A percentile compares a stretch with the other conserved stretches of the same genome.
These are phyloP conservation scores for Holcopasites calliopsidis DNA, from an alignment of 1,140 invertebrate species.

Conservation along the genomic window DNA sequence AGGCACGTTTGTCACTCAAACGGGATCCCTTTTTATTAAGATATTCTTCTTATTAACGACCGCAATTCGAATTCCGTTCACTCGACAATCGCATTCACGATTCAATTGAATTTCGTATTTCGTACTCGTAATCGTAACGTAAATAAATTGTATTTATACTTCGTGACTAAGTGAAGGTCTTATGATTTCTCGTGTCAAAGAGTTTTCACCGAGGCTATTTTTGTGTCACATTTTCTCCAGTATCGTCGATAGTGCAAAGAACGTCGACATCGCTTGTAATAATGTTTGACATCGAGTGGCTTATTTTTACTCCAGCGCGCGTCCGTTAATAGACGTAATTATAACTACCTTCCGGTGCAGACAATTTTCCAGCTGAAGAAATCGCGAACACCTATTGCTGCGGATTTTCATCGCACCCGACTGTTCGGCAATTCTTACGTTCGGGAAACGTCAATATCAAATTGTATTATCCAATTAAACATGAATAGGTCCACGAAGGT, in stretches of 20 bases:
- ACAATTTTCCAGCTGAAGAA: slow-evolving; percentile 18
- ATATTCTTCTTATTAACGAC: slow-evolving; percentile 21
- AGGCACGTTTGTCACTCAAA: not conserved
- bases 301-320: slow-evolving; percentile 1
- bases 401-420: slow-evolving; percentile 6
- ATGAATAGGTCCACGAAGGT: no score
- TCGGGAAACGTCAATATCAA: not conserved
- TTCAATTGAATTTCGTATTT: no score
- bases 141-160: not conserved
- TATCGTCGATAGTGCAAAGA: not conserved
- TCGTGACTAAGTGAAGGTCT: not conserved
- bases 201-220: not conserved
- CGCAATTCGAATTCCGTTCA: slow-evolving; percentile 5
- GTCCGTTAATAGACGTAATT: slow-evolving; percentile 28
- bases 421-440: slow-evolving; percentile 7
- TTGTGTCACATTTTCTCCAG: not conserved
- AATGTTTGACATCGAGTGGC: not conserved
- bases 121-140: not conserved
- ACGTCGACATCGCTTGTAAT: not conserved
- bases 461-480: not conserved
- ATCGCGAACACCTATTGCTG: not conserved
- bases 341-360: slow-evolving; percentile 23
- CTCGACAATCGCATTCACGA: not conserved
- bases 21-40: slow-evolving; percentile 12
- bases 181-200: not conserved